Conservation (phyloP, 1,140 invertebrate genomes). For the Conopomorpha cramerella region DNA sequence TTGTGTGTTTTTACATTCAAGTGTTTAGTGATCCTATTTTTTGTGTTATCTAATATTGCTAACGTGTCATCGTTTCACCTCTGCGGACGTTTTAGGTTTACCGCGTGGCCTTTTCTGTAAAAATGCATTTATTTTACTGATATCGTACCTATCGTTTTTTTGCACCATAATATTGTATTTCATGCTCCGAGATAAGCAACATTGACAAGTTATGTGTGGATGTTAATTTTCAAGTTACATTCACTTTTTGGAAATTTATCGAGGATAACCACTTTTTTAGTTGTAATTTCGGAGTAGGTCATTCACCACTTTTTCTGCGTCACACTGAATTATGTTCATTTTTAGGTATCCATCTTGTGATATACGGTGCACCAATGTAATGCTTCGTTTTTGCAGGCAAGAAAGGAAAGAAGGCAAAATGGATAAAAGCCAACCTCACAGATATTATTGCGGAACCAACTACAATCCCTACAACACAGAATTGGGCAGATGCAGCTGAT, state of each 20-base stretch:
- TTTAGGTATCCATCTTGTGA: neutral
- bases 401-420: conserved; percentile 60
- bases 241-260: conserved; percentile 9
- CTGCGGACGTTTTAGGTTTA: conserved; percentile 55
- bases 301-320: conserved; percentile 51
- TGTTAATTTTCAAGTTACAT: too few species aligned
- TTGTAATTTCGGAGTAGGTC: conserved; percentile 47
- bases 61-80: conserved; percentile 57
- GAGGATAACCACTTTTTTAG: conserved; percentile 46
- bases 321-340: conserved; percentile 14
- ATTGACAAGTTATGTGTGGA: too few species aligned
- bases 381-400: conserved; percentile 41
- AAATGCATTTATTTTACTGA: too few species aligned
- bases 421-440: conserved; percentile 51
- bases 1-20: too few species aligned
- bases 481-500: conserved; percentile 52
- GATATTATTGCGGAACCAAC: conserved; percentile 54
- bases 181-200: too few species aligned
- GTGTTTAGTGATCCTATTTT: too few species aligned
- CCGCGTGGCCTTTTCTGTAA: conserved; percentile 62
- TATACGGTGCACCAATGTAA: too few species aligned
- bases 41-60: conserved; percentile 34
- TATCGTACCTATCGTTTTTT: too few species aligned
- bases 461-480: conserved; percentile 41
- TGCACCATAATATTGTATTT: too few species aligned